Base-by-base conservation (phyloP, 2,888 invertebrate species). In the Quadriops clusia region DNA sequence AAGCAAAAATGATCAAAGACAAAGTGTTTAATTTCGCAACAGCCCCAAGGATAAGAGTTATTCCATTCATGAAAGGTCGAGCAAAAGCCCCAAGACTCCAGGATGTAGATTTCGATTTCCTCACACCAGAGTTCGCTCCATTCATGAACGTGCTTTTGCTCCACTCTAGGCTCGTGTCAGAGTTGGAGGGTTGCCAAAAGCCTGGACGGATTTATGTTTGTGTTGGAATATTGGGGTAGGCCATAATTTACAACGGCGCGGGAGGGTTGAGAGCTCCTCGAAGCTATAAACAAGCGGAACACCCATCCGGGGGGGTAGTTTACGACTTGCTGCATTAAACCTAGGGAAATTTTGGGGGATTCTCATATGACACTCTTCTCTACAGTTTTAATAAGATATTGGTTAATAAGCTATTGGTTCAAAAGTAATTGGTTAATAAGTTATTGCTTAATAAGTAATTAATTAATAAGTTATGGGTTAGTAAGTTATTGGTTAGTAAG, bases 31-130 rank as follows among this genome's bases (percentile, higher is more conserved):
- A 18, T 18, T 7, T 7, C 22, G 10, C 10, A 4, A 10, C 22
- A 7, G 5, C 4, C n/a, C 25, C 25, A 4, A 5, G 4, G 8
- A 25, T 11, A 12, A 6, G 14, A 28, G 12, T 17, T 20, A 33
- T 28, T 34, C 25, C 32, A 39, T 41, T 39, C 34, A 39, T 39
- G 28, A 39, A 35, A 32, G 17, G 7, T 8, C 15, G 17, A n/a
- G 11, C 17, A 10, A 26, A 26, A 26, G n/a, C 10, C 17, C 12
- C 22, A 17, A 30, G 20, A 23, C 17, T 24, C 18, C 11, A 13
- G 12, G 15, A 16, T 17, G 11, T 10, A 26, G 21, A 29, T 13
- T 43, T 45, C 44, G 45, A 47, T 47, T 45, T 47, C 43, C 46
- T 37, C 45, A 45, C 35, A 37, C 44, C 38, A 12, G 25, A 4